Conservation (phyloP, 1,140 invertebrate species). For the Lucilia sericata region DNA sequence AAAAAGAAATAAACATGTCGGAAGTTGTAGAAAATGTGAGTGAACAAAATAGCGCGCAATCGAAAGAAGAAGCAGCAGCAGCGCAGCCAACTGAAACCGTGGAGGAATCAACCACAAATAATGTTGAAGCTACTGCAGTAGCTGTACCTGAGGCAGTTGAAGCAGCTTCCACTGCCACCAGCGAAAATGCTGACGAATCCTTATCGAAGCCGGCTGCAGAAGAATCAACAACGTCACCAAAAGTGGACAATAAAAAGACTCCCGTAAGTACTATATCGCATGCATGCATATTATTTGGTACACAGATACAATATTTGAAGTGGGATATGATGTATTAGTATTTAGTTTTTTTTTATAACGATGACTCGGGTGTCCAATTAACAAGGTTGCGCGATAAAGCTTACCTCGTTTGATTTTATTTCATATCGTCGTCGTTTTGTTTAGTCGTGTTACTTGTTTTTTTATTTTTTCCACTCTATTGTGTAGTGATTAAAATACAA, state of each 20-base stretch:
- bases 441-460: slow-evolving; percentile 40
- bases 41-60: slow-evolving; percentile 47
- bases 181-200: background rate
- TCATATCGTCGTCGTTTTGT: slow-evolving; percentile 21
- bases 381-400: slow-evolving; percentile 45
- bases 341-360: background rate
- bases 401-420: slow-evolving; percentile 34
- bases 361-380: slow-evolving; percentile 43
- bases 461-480: background rate
- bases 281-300: slow-evolving; percentile 24
- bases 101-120: slow-evolving; percentile 11
- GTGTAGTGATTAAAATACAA: slow-evolving; percentile 21
- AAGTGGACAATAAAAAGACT: slow-evolving; percentile 48
- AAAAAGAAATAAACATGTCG: slow-evolving; percentile 39
- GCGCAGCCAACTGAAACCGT: slow-evolving; percentile 36
- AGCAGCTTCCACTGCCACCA: background rate
- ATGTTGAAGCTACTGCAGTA: slow-evolving; percentile 28
- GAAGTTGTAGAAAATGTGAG: slow-evolving; percentile 42
- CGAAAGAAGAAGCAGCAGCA: slow-evolving; percentile 25
- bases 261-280: slow-evolving; percentile 41
- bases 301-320: background rate
- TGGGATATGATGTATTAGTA: slow-evolving; percentile 4
- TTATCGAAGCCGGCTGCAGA: background rate
- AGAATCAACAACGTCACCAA: slow-evolving; percentile 39
- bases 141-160: slow-evolving; percentile 39